These are phyloP conservation scores for Pantherophis guttatus DNA, from an alignment of 2,113 vertebrate genomes.

Conservation along the genomic window DNA sequence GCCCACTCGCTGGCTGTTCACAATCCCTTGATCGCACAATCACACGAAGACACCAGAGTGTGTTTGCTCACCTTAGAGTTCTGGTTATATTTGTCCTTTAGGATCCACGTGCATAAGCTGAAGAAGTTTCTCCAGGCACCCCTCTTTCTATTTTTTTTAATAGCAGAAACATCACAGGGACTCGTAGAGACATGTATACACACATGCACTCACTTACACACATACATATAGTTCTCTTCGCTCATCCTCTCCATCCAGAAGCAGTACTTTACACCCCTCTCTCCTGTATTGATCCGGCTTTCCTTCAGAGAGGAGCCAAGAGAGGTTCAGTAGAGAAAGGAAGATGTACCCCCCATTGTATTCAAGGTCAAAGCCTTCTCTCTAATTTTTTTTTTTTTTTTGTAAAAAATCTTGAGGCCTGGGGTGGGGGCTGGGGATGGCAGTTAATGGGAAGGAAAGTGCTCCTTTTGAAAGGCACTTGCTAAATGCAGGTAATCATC, in stretches of 20 bases:
- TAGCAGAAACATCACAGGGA: background rate
- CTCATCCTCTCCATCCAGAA: background rate
- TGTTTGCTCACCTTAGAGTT: background rate
- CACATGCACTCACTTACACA: background rate
- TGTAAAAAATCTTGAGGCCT: background rate
- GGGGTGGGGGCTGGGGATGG: too few relatives aligned
- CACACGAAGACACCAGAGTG: background rate
- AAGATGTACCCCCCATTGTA: background rate
- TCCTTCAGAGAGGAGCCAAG: background rate
- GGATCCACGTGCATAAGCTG: too few relatives aligned
- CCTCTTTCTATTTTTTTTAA: background rate
- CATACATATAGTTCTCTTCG: background rate
- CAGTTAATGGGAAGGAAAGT: background rate
- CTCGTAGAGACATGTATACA: background rate
- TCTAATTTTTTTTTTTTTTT: background rate
- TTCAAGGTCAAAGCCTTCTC: background rate
- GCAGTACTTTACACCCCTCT: background rate
- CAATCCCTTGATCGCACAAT: background rate
- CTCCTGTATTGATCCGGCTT: background rate
- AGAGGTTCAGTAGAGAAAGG: background rate
- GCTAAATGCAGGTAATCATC: background rate
- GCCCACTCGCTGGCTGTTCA: fast-evolving
- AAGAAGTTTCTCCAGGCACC: background rate
- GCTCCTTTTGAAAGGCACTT: background rate
- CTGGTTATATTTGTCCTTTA: background rate